These are phyloP conservation scores for Oreochromis aureus DNA, from an alignment of 2,113 vertebrate genomes.

Conservation along the genomic window DNA sequence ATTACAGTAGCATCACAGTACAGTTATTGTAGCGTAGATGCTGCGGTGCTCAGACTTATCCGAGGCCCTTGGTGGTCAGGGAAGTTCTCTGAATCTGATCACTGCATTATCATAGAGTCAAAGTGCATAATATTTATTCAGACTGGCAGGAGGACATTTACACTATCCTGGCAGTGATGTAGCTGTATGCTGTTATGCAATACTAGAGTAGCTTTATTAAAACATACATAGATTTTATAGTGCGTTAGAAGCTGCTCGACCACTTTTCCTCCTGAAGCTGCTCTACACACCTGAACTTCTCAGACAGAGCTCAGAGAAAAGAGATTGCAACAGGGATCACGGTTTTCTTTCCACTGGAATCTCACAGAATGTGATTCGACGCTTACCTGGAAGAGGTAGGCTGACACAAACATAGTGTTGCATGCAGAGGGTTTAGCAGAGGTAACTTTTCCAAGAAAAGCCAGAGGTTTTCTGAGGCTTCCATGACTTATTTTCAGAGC, in stretches of 20 bases:
- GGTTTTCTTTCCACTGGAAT: neutral
- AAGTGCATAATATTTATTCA: neutral
- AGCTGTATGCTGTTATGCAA: rapidly evolving
- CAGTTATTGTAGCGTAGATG: neutral
- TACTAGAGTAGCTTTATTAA: neutral
- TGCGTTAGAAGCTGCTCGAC: neutral
- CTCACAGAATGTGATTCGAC: neutral
- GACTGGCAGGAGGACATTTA: neutral
- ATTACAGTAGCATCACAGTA: neutral
- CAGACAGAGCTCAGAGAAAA: neutral
- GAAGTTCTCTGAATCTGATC: too few relatives aligned
- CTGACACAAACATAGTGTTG: neutral
- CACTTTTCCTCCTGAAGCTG: neutral
- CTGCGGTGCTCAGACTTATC: neutral
- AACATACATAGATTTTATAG: neutral
- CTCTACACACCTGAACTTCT: neutral
- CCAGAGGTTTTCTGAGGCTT: neutral
- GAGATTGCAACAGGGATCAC: neutral
- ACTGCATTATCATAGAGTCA: neutral
- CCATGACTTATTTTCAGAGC: neutral
- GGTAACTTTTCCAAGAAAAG: neutral
- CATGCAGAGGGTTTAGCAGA: neutral
- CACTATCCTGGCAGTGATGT: neutral
- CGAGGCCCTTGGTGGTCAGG: neutral
- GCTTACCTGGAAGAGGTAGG: neutral